Evolutionary conservation across 2,888 invertebrate genomes (phyloP), one percentile per base, ranked within the genome.

Genomic region (Sclerodermus sp.): DNA sequence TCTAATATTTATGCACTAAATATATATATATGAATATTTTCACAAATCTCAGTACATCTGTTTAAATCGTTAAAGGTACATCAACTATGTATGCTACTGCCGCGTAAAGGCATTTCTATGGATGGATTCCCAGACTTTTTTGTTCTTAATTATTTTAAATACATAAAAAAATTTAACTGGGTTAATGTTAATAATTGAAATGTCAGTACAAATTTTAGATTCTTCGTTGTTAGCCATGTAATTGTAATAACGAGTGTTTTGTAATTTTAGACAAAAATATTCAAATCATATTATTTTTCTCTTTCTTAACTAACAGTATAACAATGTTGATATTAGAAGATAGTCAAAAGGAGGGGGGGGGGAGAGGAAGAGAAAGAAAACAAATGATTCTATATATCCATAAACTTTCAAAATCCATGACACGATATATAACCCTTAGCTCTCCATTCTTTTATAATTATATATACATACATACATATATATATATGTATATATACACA

Each of bases 11-110:
- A 42, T 16, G 5, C 30, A 15, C 12, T 5, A 12, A 12, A 16
- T 16, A 42, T 42, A 42, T 30, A 30, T 17, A 37, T 37, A 37
- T 42, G 55, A 55, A 64, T 52, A 58, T 34, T 40, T 47, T 56
- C 57, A 65, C 64, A 65, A 66, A 46, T 49, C 50, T 40, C 43
- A 40, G 50, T 53, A 53, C 45, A 51, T 51, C 34, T n/a, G 40
- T 45, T 48, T 51, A 14, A 49, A 62, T 46, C 39, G 49, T 34
- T 38, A 49, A 42, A 49, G 40, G 44, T 40, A 53, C 30, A 49
- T 44, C 36, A 18, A 51, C 47, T 40, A 30, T 10, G 9, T 47
- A 43, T 51, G 30, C 38, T 38, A 42, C 43, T 31, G 40, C n/a
- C 47, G 34, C 38, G 45, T 45, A 45, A 41, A 51, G 45, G 40